Evolutionary conservation across 2,888 invertebrate genomes (phyloP).

Genomic region (Disparrhopalites patrizii): DNA sequence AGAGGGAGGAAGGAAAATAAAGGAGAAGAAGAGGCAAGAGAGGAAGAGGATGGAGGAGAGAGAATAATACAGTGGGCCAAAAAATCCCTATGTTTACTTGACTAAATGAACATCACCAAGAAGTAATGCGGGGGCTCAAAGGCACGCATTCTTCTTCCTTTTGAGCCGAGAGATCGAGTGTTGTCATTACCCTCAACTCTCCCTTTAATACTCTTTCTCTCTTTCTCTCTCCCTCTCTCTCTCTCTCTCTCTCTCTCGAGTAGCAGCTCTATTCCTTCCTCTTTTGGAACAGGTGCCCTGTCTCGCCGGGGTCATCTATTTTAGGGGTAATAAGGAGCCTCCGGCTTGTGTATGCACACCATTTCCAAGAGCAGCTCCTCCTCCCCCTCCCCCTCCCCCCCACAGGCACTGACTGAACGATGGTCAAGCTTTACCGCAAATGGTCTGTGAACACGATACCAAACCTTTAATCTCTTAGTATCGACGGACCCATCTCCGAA

Average conservation of each 20-base stretch:
- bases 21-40: too few relatives aligned
- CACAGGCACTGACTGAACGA: neutral
- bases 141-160: conserved; percentile 28
- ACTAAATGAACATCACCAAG: conserved; percentile 32
- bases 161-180: conserved; percentile 36
- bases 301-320: conserved; percentile 16
- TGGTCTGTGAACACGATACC: conserved; percentile 49
- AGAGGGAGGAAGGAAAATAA: too few relatives aligned
- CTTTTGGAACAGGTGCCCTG: conserved; percentile 33
- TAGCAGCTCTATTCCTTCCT: neutral
- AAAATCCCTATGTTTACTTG: conserved; percentile 23
- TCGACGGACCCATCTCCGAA: conserved; percentile 16
- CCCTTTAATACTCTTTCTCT: neutral
- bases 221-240: neutral
- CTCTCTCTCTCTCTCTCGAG: neutral
- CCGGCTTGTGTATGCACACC: too few relatives aligned
- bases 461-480: conserved; percentile 31
- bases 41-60: neutral
- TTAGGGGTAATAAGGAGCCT: too few relatives aligned
- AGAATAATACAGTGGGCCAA: conserved; percentile 18
- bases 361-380: neutral
- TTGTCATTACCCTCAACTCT: conserved; percentile 27
- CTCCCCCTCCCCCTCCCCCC: neutral
- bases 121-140: conserved; percentile 27
- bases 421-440: conserved; percentile 35